These are phyloP conservation scores for Pluvialis apricaria DNA, from an alignment of 2,113 vertebrate genomes.

Conservation along the genomic window DNA sequence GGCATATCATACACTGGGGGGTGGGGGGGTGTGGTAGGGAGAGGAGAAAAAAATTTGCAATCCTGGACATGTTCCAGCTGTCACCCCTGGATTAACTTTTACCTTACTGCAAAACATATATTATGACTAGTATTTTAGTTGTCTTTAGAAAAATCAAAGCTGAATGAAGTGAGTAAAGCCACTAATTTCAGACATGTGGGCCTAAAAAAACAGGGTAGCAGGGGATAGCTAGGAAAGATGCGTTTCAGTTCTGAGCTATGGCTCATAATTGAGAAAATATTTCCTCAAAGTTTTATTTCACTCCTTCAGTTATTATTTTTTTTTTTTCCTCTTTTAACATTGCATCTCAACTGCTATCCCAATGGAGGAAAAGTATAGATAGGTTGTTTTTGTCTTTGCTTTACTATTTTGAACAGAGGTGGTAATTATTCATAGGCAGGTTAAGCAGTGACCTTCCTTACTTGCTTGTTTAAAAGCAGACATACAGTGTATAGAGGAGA, in stretches of 20 bases:
- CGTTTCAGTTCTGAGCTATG: not conserved
- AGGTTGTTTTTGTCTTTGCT: not conserved
- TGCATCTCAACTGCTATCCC: not conserved
- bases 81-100: not conserved
- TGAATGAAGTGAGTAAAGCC: not conserved
- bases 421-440: not conserved
- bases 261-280: not conserved
- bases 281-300: not conserved
- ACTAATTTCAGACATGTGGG: not conserved
- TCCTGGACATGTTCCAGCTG: not conserved
- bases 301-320: not conserved
- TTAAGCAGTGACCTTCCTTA: not conserved
- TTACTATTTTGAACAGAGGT: not conserved
- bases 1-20: not conserved
- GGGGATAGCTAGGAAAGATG: not conserved
- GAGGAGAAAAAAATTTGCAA: not conserved
- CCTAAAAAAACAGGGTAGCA: not conserved
- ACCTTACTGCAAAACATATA: not conserved
- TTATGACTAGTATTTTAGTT: not conserved
- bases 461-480: not conserved
- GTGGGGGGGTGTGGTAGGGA: accelerated
- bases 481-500: not conserved
- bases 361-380: not conserved
- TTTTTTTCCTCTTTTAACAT: not conserved
- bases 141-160: not conserved